Conservation (phyloP, 2,888 invertebrate species). For the Acanthosoma haemorrhoidale region DNA sequence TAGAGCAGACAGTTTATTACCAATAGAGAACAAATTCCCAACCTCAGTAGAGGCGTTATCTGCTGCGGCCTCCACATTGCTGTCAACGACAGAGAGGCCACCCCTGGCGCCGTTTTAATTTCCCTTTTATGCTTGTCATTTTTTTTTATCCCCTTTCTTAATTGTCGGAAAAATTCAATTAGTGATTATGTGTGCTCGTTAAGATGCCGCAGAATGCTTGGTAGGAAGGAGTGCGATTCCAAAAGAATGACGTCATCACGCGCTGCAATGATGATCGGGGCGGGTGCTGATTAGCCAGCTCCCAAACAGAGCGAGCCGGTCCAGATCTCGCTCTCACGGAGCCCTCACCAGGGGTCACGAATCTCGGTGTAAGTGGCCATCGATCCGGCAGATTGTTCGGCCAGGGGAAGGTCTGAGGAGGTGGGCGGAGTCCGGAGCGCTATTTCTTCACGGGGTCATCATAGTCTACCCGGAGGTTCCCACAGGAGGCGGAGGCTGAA, state of each 20-base stretch:
- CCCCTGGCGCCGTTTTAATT: too few species aligned
- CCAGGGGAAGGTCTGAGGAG: background rate
- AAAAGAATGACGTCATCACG: background rate
- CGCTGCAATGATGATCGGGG: background rate
- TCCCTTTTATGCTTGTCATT: too few species aligned
- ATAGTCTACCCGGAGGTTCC: background rate
- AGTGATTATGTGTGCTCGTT: too few species aligned
- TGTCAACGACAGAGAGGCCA: too few species aligned
- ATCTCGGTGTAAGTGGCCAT: conserved; percentile 8
- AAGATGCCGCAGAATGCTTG: too few species aligned
- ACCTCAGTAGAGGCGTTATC: background rate
- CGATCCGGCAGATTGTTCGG: background rate
- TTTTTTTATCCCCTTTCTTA: too few species aligned
- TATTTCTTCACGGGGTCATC: conserved; percentile 7
- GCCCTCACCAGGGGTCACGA: background rate
- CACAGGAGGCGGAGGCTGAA: background rate
- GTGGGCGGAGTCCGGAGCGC: background rate
- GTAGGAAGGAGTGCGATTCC: too few species aligned
- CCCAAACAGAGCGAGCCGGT: too few species aligned
- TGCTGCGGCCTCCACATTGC: background rate
- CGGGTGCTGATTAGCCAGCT: background rate
- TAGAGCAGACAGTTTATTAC: background rate
- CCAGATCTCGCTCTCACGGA: background rate
- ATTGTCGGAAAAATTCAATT: too few species aligned
- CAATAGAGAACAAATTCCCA: too few species aligned